A percentile compares a stretch with the other conserved stretches of the same genome.
phyloP scores from a whole-genome alignment of 2,113 vertebrate genomes.

The Nibea coibor region DNA sequence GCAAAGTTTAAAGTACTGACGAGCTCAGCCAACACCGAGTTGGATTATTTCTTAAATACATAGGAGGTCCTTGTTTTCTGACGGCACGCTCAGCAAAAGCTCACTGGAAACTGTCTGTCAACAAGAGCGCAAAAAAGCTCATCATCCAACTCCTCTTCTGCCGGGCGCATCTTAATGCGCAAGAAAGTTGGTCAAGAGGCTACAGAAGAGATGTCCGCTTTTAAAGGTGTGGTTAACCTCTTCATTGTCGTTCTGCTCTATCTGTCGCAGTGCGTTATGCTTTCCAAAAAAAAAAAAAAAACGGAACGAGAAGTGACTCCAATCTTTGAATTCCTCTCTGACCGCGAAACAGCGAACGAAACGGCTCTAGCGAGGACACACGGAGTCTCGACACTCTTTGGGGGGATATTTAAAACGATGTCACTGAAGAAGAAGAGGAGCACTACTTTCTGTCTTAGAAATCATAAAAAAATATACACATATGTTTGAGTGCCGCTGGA shows the following conservation, averaged over 20 bases:
- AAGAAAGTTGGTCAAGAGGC: constrained; percentile 78
- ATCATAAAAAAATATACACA: no score
- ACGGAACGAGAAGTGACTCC: constrained; percentile 46
- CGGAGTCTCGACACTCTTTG: constrained; percentile 36
- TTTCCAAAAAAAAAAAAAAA: constrained; percentile 20
- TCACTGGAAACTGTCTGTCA: constrained; percentile 52
- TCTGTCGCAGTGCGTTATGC: constrained; percentile 38
- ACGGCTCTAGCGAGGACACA: constrained; percentile 32
- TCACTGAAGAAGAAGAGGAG: background rate
- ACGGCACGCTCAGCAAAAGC: constrained; percentile 52
- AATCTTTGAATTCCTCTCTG: constrained; percentile 33
- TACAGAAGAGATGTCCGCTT: constrained; percentile 72
- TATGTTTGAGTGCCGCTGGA: constrained; percentile 3
- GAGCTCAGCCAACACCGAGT: constrained; percentile 53
- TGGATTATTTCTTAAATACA: constrained; percentile 54
- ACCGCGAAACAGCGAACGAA: constrained; percentile 44
- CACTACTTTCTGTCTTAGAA: background rate
- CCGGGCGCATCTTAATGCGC: constrained; percentile 75
- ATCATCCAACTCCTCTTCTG: constrained; percentile 65
- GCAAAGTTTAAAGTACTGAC: constrained; percentile 52
- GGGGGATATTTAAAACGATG: constrained; percentile 4
- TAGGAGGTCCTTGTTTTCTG: constrained; percentile 54
- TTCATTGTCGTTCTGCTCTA: constrained; percentile 68
- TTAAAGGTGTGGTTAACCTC: constrained; percentile 78
- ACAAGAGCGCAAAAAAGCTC: constrained; percentile 65